Evolutionary conservation across 2,113 vertebrate species (phyloP).

Genomic region (Pipra filicauda): DNA sequence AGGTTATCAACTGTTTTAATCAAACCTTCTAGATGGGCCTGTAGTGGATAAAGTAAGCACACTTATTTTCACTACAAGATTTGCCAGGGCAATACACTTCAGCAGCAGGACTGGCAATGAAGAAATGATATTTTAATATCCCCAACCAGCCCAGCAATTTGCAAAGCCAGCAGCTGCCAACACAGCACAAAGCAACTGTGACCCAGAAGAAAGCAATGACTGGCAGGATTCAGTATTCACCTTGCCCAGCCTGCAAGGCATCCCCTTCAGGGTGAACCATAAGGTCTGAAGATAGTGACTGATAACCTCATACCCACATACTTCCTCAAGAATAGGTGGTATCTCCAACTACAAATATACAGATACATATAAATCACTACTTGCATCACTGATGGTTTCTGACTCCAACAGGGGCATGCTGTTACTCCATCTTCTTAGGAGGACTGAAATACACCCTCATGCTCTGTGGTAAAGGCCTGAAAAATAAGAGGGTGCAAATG

Average conservation of each 20-base stretch:
- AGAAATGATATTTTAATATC: neutral
- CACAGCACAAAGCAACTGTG: fast-evolving
- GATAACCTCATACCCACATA: neutral
- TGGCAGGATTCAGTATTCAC: neutral
- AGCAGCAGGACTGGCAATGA: neutral
- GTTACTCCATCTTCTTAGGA: neutral
- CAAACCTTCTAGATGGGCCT: neutral
- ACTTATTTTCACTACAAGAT: neutral
- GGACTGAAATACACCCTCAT: neutral
- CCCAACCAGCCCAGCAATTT: neutral
- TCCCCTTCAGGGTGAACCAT: neutral
- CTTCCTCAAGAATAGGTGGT: neutral
- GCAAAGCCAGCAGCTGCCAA: neutral
- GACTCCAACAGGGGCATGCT: neutral
- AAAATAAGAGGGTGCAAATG: neutral
- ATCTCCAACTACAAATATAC: neutral
- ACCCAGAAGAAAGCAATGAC: neutral
- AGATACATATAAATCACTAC: neutral
- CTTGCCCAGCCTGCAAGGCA: neutral
- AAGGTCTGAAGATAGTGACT: neutral
- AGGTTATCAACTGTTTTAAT: neutral
- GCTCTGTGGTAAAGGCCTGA: neutral
- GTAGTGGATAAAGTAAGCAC: neutral
- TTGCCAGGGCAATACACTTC: neutral
- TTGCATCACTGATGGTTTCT: neutral